Conservation (phyloP, 2,797 vertebrate species). For the Margarornis squamiger region DNA sequence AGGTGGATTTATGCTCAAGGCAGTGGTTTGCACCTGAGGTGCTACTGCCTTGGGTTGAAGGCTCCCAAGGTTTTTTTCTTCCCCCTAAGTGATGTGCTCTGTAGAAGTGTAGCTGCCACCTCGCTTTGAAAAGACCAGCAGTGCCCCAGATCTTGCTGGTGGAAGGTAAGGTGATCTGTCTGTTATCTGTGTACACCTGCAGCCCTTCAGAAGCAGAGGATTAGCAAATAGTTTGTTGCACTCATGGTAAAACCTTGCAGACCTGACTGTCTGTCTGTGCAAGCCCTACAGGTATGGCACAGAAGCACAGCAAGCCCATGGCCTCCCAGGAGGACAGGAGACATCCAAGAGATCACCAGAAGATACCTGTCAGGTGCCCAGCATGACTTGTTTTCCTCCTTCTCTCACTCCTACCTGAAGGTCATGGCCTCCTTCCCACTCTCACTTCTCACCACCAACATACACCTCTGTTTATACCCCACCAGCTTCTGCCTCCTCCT, state of each 20-base stretch:
- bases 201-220: neutral
- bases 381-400: rapidly evolving
- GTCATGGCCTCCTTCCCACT: neutral
- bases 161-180: neutral
- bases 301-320: neutral
- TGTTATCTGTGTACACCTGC: neutral
- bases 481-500: neutral
- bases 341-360: neutral
- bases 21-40: neutral
- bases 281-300: neutral
- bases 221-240: neutral
- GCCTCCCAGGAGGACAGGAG: neutral
- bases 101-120: neutral
- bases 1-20: neutral
- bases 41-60: neutral
- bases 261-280: neutral
- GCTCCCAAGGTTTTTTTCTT: neutral
- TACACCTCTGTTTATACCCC: neutral
- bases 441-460: neutral
- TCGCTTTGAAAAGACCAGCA: neutral
- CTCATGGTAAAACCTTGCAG: neutral
- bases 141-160: neutral
- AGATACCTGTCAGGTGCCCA: neutral
- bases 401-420: neutral
- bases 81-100: neutral